Percentiles rank a stretch among this genome's conserved stretches.
These are phyloP conservation scores for Anser cygnoides DNA, from an alignment of 2,113 vertebrate genomes.

Conservation along the genomic window DNA sequence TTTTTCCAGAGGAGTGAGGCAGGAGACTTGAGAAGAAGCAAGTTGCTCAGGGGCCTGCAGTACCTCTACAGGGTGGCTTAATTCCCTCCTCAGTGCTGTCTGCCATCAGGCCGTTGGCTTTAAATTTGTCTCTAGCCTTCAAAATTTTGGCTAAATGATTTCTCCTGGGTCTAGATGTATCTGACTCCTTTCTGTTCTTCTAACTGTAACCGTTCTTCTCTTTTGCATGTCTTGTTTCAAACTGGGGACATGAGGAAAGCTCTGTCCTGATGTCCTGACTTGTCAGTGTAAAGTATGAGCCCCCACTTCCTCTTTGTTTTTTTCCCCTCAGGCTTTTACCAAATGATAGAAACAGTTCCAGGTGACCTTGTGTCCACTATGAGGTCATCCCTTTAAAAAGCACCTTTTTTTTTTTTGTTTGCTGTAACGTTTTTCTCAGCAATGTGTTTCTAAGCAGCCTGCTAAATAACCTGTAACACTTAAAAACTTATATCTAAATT, in stretches of 20 bases:
- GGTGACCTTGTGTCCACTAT: not conserved
- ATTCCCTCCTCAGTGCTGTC: not conserved
- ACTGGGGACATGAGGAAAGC: not conserved
- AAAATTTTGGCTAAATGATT: not conserved
- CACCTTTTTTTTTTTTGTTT: not conserved
- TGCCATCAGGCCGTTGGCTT: not conserved
- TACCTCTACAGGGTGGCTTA: not conserved
- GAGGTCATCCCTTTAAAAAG: not conserved
- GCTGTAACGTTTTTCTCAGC: not conserved
- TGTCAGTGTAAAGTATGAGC: not conserved
- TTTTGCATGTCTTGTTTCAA: not conserved
- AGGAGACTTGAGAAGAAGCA: not conserved
- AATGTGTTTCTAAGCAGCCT: not conserved
- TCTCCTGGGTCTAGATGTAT: not conserved
- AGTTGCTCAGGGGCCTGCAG: not conserved
- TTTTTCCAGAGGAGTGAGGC: not conserved
- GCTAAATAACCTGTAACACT: not conserved
- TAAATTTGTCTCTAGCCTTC: not conserved
- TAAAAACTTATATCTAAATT: not conserved
- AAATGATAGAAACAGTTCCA: not conserved
- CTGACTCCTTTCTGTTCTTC: not conserved
- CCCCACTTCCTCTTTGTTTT: not conserved
- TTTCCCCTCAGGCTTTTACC: not conserved
- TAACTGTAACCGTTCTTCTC: not conserved
- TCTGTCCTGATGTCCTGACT: not conserved